Evolutionary conservation across 2,113 vertebrate genomes (phyloP), one percentile per base, ranked within the genome.

Genomic region (Poecilia latipinna): DNA sequence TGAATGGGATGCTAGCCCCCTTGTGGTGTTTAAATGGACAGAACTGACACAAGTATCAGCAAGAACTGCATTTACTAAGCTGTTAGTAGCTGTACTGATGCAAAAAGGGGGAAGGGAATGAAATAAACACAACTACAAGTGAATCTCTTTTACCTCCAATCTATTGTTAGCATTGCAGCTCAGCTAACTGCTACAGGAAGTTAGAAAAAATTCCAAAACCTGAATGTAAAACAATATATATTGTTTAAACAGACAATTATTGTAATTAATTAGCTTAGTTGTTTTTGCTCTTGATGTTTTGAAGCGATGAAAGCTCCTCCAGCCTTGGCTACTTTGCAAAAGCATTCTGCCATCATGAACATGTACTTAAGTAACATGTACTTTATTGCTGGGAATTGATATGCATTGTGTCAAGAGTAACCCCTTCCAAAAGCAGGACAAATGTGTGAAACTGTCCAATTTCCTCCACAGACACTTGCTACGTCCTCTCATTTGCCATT

Each of bases 401-500:
- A 57, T n/a, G 7, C 22, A 57, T n/a, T 54, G n/a, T 57, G 10
- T 57, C 51, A 57, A n/a, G 51, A 24, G 24, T 24, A n/a, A 57
- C 5, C 51, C 24, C 8, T 8, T 57, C 22, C 22, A 57, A 8
- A 57, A 22, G 51, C 51, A 57, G 17, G 51, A 57, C 51, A 24
- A 57, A n/a, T 57, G 22, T n/a, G 1, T 86, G 44, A 82, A 74
- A 24, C 62, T n/a, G 26, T 77, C n/a, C 72, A 42, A 79, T 84
- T 82, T 44, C 84, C 63, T 60, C 89, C 91, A 60, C 94, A 99
- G 97, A 99, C 91, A 99, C 98, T 0, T 98, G 98, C 92, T 99
- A 98, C 0, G 98, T 99, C 80, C 94, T 99, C 24, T 99, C 97
- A 0, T 99, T 99, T 35, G 96, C 98, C 6, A 97, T 99, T 93